A percentile compares a stretch with the other conserved stretches of the same genome.
Evolutionary conservation across 2,113 vertebrate genomes (phyloP).

Genomic region (Vulpes ferrilata): DNA sequence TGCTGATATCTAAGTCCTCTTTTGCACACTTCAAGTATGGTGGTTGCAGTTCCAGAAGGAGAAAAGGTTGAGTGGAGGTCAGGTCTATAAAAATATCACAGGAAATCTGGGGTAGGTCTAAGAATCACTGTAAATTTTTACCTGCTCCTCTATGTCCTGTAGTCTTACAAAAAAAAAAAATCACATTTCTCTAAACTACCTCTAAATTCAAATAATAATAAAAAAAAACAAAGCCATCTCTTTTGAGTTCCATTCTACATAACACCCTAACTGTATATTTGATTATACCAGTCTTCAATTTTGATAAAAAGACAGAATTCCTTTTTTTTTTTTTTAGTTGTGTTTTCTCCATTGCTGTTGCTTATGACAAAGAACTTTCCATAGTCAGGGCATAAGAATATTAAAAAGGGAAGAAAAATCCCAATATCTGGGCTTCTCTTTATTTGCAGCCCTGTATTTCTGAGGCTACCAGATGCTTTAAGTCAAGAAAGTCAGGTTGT

Average conservation of each 20-base stretch:
- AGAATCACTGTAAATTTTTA: constrained; percentile 68
- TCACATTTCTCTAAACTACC: constrained; percentile 49
- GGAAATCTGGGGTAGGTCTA: constrained; percentile 52
- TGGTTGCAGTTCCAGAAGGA: constrained; percentile 70
- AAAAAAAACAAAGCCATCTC: not conserved
- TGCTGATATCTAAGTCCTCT: constrained; percentile 76
- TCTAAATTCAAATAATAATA: constrained; percentile 55
- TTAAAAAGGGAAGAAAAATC: not conserved
- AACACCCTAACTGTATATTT: not conserved
- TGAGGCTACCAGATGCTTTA: not conserved
- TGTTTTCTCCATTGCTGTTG: constrained; percentile 25
- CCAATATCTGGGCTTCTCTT: not conserved
- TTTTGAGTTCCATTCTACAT: constrained; percentile 34
- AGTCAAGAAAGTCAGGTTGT: not conserved
- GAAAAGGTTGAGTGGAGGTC: constrained; percentile 78
- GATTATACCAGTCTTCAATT: not conserved
- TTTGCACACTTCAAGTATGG: constrained; percentile 76
- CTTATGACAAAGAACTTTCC: not conserved
- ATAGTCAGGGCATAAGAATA: not conserved
- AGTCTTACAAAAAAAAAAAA: not conserved
- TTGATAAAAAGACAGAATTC: not conserved
- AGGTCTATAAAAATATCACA: constrained; percentile 80
- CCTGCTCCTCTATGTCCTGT: constrained; percentile 35
- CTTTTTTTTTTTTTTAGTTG: not conserved
- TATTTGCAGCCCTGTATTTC: not conserved